These are phyloP conservation scores for Orthonychiurus folsomi DNA, from an alignment of 2,888 invertebrate species.

Conservation along the genomic window DNA sequence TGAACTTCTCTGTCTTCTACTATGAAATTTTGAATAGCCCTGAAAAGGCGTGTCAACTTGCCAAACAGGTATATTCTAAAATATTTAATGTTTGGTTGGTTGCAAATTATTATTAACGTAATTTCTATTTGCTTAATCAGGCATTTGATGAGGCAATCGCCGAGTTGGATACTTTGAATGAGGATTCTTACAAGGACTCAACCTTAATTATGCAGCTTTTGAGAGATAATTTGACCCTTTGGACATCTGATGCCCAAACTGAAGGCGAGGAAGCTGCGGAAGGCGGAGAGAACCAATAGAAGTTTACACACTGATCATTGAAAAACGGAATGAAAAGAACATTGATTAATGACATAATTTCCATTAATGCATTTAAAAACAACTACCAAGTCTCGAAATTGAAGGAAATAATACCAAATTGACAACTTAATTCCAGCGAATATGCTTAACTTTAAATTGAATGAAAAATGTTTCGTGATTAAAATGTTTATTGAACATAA, in stretches of 20 bases:
- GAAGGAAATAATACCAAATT: too few relatives aligned
- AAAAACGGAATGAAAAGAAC: too few relatives aligned
- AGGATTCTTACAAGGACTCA: constrained; percentile 99
- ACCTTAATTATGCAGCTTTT: constrained; percentile 99
- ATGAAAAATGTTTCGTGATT: too few relatives aligned
- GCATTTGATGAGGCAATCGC: constrained; percentile 99
- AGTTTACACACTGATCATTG: too few relatives aligned
- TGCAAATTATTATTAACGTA: too few relatives aligned
- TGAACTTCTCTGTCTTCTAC: constrained; percentile 98
- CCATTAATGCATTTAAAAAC: too few relatives aligned
- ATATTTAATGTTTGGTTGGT: too few relatives aligned
- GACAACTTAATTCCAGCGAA: too few relatives aligned
- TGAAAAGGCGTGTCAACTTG: constrained; percentile 87
- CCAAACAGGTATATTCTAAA: constrained; percentile 94
- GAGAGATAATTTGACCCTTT: constrained; percentile 84
- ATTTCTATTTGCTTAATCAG: constrained; percentile 48
- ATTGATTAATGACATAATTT: too few relatives aligned
- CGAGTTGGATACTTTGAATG: constrained; percentile 97
- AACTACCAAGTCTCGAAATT: too few relatives aligned
- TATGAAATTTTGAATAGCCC: constrained; percentile 96
- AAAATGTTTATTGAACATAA: too few relatives aligned
- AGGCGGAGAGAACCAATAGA: constrained; percentile 76
- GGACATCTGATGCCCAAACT: constrained; percentile 92
- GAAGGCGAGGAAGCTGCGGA: constrained; percentile 94
- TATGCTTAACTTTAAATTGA: too few relatives aligned